These are phyloP conservation scores for Lomographa bimaculata DNA, from an alignment of 2,888 invertebrate species.

Conservation along the genomic window DNA sequence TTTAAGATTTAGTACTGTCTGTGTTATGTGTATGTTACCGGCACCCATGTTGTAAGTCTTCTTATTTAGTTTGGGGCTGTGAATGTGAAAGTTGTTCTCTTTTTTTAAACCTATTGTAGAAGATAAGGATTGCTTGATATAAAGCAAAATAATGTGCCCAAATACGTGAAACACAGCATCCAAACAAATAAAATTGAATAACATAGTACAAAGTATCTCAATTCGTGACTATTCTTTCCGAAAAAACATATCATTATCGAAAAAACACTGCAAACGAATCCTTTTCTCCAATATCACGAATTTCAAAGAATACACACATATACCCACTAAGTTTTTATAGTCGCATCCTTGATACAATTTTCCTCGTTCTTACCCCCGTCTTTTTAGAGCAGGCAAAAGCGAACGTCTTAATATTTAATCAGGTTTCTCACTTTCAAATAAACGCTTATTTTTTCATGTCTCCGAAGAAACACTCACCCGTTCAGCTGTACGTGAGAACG, in stretches of 20 bases:
- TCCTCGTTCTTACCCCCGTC: conserved; percentile 5
- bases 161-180: too few relatives aligned
- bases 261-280: conserved; percentile 1
- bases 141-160: too few relatives aligned
- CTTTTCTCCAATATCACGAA: conserved; percentile 3
- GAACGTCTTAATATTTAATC: conserved; percentile 35
- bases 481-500: conserved; percentile 7
- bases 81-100: too few relatives aligned
- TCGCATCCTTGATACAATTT: conserved; percentile 15
- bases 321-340: conserved; percentile 19
- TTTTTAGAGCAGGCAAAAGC: conserved; percentile 6
- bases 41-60: too few relatives aligned
- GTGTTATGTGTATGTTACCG: too few relatives aligned
- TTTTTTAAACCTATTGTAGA: too few relatives aligned
- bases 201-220: too few relatives aligned
- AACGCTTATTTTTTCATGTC: conserved; percentile 33
- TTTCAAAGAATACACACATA: conserved; percentile 8
- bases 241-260: conserved; percentile 4
- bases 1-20: too few relatives aligned
- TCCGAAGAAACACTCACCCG: conserved; percentile 21
- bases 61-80: too few relatives aligned
- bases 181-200: too few relatives aligned
- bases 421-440: conserved; percentile 34
- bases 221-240: too few relatives aligned
- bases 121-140: too few relatives aligned